These are phyloP conservation scores for Pitangus sulphuratus DNA, from an alignment of 2,797 vertebrate species.

Conservation along the genomic window DNA sequence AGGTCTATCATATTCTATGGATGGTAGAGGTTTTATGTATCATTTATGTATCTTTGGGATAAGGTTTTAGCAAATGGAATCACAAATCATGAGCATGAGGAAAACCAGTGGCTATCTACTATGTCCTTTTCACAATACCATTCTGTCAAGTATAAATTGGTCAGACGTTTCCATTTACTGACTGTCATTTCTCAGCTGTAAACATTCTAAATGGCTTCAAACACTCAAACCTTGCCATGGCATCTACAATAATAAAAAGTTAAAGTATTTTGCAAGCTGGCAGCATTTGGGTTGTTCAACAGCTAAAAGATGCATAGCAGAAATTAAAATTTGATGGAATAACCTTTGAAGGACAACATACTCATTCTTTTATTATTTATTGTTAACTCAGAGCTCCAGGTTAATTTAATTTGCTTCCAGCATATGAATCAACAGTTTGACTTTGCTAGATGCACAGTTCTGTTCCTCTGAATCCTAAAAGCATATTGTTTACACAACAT, in stretches of 20 bases:
- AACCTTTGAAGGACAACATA: background rate
- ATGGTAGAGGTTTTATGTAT: background rate
- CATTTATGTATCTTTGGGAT: background rate
- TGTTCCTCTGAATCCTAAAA: constrained; percentile 42
- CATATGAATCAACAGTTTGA: background rate
- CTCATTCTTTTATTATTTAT: background rate
- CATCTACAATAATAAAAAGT: background rate
- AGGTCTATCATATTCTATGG: background rate
- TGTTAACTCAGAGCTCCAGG: background rate
- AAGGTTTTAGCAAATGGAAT: background rate
- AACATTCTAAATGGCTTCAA: background rate
- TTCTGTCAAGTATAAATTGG: background rate
- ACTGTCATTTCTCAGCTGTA: background rate
- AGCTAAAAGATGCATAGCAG: background rate
- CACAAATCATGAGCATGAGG: background rate
- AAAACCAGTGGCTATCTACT: background rate
- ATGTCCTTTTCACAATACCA: background rate
- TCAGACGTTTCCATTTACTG: background rate
- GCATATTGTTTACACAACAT: constrained; percentile 37
- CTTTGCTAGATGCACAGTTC: constrained; percentile 1
- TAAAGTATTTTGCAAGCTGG: background rate
- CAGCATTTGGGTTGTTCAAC: background rate
- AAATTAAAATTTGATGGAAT: background rate
- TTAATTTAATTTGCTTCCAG: constrained; percentile 17
- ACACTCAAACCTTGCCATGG: background rate